These are phyloP conservation scores for Acridotheres tristis DNA, from an alignment of 2,797 vertebrate species.

Conservation along the genomic window DNA sequence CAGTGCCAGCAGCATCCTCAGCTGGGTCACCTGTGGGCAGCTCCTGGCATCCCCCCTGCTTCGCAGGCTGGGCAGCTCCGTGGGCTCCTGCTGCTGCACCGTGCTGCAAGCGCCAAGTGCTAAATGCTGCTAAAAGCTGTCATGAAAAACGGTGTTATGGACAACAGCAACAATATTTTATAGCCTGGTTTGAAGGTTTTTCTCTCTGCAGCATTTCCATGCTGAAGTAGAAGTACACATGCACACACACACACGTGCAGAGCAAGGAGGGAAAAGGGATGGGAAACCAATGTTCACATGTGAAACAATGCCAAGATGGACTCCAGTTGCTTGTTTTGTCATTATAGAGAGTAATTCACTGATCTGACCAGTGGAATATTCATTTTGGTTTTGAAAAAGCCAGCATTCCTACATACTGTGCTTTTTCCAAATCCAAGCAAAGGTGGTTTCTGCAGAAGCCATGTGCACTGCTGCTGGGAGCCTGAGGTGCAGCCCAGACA, in stretches of 20 bases:
- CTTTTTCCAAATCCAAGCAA: neutral
- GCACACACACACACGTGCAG: fast-evolving
- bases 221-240: neutral
- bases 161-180: neutral
- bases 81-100: neutral
- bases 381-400: neutral
- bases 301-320: neutral
- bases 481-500: neutral
- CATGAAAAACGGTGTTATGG: neutral
- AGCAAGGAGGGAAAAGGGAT: neutral
- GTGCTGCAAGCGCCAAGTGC: neutral
- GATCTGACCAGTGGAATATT: neutral
- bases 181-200: neutral
- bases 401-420: neutral
- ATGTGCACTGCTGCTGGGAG: neutral
- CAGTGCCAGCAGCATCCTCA: neutral
- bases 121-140: neutral
- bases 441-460: neutral
- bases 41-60: neutral
- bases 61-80: neutral
- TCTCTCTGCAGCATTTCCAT: neutral
- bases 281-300: neutral
- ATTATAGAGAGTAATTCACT: neutral
- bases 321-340: neutral
- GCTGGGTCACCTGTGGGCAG: neutral